Evolutionary conservation across 2,113 vertebrate species (phyloP).

Genomic region (Mesoclemmys tuberculata): DNA sequence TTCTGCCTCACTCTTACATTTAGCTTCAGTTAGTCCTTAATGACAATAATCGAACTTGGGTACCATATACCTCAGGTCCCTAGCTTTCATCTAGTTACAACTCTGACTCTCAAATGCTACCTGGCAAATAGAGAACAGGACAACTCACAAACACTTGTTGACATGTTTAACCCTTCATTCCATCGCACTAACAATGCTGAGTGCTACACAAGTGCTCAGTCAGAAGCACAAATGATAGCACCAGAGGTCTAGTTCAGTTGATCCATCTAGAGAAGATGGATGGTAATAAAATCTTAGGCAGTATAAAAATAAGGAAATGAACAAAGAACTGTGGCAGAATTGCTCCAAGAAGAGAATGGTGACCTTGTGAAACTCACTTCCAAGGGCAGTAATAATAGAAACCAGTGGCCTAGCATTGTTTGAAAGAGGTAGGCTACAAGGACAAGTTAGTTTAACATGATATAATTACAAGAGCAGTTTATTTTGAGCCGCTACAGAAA

Average conservation of each 20-base stretch:
- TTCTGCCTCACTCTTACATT: not conserved
- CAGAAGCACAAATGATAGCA: not conserved
- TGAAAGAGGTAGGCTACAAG: not conserved
- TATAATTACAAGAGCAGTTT: not conserved
- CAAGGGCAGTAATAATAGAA: not conserved
- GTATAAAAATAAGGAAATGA: not conserved
- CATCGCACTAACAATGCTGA: not conserved
- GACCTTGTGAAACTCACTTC: not conserved
- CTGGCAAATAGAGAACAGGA: not conserved
- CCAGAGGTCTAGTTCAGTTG: not conserved
- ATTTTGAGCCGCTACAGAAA: conserved; percentile 33
- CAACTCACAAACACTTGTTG: not conserved
- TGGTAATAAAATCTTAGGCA: not conserved
- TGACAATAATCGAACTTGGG: not conserved
- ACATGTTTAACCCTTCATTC: not conserved
- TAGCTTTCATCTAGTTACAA: not conserved
- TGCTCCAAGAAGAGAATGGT: not conserved
- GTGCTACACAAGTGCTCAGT: rapidly evolving
- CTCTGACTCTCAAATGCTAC: not conserved
- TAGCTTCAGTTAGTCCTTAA: not conserved
- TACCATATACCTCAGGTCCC: not conserved
- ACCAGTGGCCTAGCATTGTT: not conserved
- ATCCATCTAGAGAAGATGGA: not conserved
- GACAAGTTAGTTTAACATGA: not conserved
- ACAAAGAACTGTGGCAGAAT: not conserved